Evolutionary conservation across 2,113 vertebrate species (phyloP).

Genomic region (Aspiorhynchus laticeps): DNA sequence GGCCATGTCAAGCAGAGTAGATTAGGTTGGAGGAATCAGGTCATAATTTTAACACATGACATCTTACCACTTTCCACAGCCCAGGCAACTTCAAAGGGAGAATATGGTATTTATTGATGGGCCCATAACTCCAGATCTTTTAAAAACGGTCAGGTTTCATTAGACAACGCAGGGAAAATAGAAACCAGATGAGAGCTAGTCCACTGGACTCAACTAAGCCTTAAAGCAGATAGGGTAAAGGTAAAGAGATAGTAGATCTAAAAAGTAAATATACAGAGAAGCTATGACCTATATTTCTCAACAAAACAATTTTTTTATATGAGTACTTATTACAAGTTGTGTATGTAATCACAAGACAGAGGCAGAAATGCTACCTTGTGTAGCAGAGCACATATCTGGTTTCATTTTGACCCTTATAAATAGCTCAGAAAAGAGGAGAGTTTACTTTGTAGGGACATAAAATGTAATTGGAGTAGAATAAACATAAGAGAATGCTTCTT

Average conservation of each 20-base stretch:
- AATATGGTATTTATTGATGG: slow-evolving; percentile 80
- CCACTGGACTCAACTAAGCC: slow-evolving; percentile 55
- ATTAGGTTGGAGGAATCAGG: slow-evolving; percentile 72
- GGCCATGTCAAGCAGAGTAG: slow-evolving; percentile 67
- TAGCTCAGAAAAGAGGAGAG: neutral
- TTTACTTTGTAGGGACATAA: slow-evolving; percentile 1
- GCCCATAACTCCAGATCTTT: slow-evolving; percentile 76
- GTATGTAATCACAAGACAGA: neutral
- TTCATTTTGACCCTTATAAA: slow-evolving; percentile 31
- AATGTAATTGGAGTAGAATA: neutral
- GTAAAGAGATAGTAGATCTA: neutral
- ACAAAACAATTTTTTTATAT: neutral
- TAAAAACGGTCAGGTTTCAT: slow-evolving; percentile 78
- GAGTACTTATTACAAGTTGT: neutral
- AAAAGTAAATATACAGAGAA: neutral
- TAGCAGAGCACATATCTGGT: slow-evolving; percentile 1
- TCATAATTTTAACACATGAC: slow-evolving; percentile 80
- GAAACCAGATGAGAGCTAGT: slow-evolving; percentile 77
- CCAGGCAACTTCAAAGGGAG: slow-evolving; percentile 75
- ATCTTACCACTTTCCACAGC: slow-evolving; percentile 75
- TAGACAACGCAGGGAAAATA: slow-evolving; percentile 74
- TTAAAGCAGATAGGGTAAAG: slow-evolving; percentile 48
- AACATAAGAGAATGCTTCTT: neutral
- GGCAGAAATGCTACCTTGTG: neutral
- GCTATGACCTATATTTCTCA: neutral